These are phyloP conservation scores for Eriocheir sinensis DNA, from an alignment of 1,140 invertebrate genomes.

Conservation along the genomic window DNA sequence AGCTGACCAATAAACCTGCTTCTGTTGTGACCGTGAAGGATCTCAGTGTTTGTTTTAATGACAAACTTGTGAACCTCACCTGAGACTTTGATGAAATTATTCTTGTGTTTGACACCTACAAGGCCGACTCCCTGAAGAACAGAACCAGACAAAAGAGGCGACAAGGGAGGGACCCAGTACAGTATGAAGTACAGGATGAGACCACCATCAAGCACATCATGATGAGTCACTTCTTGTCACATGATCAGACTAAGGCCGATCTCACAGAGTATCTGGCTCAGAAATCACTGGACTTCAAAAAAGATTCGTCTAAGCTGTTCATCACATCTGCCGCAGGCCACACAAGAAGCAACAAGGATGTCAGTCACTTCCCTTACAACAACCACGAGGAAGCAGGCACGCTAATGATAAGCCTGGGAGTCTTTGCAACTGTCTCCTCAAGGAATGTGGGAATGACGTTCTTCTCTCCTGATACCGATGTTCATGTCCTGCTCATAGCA, in stretches of 20 bases:
- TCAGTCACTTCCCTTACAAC: constrained; percentile 57
- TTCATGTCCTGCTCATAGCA: not conserved
- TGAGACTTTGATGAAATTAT: constrained; percentile 52
- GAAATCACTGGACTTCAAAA: constrained; percentile 51
- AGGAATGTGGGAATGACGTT: not conserved
- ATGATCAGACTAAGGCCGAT: constrained; percentile 73
- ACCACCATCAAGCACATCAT: constrained; percentile 69
- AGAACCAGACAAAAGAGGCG: not conserved
- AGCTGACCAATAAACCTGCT: constrained; percentile 44
- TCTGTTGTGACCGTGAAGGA: constrained; percentile 49
- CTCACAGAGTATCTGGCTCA: constrained; percentile 57
- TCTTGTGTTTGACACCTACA: constrained; percentile 52
- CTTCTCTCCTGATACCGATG: constrained; percentile 43
- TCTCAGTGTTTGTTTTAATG: constrained; percentile 56
- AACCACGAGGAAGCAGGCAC: constrained; percentile 67
- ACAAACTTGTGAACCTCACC: not conserved
- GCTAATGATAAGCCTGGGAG: not conserved
- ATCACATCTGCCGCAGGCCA: constrained; percentile 65
- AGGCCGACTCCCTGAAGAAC: constrained; percentile 36
- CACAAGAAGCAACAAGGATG: not conserved
- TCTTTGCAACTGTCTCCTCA: not conserved
- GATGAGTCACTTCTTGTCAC: constrained; percentile 71
- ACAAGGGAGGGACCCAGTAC: constrained; percentile 17
- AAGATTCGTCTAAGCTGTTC: constrained; percentile 64
- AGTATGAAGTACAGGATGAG: constrained; percentile 54